A percentile compares a stretch with the other conserved stretches of the same genome.
phyloP scores from a whole-genome alignment of 1,140 invertebrate genomes.

The Brachionus asplanchnoidis region DNA sequence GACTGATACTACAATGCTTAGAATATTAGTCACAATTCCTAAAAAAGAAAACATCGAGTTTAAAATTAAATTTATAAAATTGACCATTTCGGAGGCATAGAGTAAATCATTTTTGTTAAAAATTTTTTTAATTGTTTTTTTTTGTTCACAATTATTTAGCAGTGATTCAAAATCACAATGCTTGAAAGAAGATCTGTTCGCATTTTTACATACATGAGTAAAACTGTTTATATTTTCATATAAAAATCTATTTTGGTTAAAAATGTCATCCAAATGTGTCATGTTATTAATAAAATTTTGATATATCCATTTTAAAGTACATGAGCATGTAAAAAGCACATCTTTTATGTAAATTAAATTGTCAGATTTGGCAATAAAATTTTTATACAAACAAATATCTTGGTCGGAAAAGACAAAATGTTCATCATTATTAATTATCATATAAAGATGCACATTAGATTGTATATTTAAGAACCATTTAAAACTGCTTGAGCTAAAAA shows the following conservation, averaged over 20 bases:
- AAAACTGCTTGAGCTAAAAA: neutral
- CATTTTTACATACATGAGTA: neutral
- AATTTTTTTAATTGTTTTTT: neutral
- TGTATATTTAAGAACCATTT: neutral
- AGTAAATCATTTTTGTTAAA: neutral
- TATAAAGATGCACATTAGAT: neutral
- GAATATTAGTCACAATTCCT: neutral
- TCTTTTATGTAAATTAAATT: neutral
- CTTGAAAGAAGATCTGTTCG: neutral
- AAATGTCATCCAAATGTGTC: neutral
- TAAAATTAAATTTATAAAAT: neutral
- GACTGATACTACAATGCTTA: neutral
- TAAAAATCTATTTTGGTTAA: neutral
- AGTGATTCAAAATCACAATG: neutral
- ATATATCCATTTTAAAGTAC: neutral
- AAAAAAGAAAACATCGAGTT: neutral
- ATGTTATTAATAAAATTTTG: neutral
- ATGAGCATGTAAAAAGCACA: neutral
- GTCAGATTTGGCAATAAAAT: neutral
- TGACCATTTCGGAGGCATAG: neutral
- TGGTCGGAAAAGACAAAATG: neutral
- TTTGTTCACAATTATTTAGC: neutral
- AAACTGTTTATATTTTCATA: neutral
- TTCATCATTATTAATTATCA: neutral
- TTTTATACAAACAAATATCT: neutral